Evolutionary conservation across 1,140 invertebrate genomes (phyloP).

Genomic region (Drosophila tropicalis): DNA sequence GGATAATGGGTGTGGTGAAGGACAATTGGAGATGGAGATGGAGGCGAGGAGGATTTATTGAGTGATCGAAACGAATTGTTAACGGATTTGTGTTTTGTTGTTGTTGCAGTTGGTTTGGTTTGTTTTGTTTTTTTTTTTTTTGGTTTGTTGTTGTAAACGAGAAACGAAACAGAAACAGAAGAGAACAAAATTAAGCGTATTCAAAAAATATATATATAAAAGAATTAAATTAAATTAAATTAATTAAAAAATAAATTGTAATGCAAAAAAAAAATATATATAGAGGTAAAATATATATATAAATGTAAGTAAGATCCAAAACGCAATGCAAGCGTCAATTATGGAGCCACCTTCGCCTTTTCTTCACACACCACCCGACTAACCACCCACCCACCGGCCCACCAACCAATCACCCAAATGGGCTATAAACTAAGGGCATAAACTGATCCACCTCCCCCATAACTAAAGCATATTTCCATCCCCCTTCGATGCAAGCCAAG

Average conservation of each 20-base stretch:
- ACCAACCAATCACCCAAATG: too few relatives aligned
- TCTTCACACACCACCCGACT: neutral
- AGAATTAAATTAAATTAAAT: constrained; percentile 32
- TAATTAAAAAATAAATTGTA: constrained; percentile 34
- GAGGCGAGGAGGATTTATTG: neutral
- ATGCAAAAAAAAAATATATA: neutral
- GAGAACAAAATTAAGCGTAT: constrained; percentile 79
- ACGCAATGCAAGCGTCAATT: constrained; percentile 24
- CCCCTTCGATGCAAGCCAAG: too few relatives aligned
- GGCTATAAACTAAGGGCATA: too few relatives aligned
- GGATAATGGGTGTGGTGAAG: neutral
- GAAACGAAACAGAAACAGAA: constrained; percentile 74
- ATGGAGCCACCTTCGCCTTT: constrained; percentile 19
- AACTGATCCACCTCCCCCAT: too few relatives aligned
- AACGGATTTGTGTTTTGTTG: constrained; percentile 53
- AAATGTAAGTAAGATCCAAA: too few relatives aligned
- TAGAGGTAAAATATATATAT: constrained; percentile 9
- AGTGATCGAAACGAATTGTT: constrained; percentile 67
- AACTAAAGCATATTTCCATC: too few relatives aligned
- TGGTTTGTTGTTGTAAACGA: constrained; percentile 59
- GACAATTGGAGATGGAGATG: neutral
- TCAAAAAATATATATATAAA: constrained; percentile 60
- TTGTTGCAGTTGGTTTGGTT: constrained; percentile 49
- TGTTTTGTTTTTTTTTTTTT: too few relatives aligned
- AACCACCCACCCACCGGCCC: neutral